A percentile compares a stretch with the other conserved stretches of the same genome.
Evolutionary conservation across 2,888 invertebrate genomes (phyloP).

Genomic region (Euspilapteryx auroguttella): DNA sequence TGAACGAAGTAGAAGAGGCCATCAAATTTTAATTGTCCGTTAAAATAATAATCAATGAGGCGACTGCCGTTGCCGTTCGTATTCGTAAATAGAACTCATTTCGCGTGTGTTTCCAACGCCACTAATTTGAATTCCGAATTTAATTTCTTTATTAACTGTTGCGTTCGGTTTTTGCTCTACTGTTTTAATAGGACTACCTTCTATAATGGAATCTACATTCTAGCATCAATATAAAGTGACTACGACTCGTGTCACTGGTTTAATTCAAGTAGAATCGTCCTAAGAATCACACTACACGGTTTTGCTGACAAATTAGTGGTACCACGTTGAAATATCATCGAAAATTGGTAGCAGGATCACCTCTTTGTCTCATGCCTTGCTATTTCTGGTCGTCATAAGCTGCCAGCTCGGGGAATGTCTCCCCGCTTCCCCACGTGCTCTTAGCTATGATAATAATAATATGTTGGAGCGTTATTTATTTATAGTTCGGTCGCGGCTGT

Average conservation of each 20-base stretch:
- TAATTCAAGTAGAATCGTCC: too few relatives aligned
- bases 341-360: not conserved
- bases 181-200: too few relatives aligned
- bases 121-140: slow-evolving; percentile 10
- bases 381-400: slow-evolving; percentile 9
- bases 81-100: slow-evolving; percentile 36
- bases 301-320: not conserved
- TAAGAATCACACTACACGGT: too few relatives aligned
- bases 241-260: too few relatives aligned
- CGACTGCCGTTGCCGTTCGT: slow-evolving; percentile 31
- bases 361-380: slow-evolving; percentile 3
- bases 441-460: slow-evolving; percentile 55
- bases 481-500: slow-evolving; percentile 57
- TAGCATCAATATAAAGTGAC: too few relatives aligned
- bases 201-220: too few relatives aligned
- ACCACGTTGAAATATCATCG: not conserved
- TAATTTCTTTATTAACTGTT: not conserved
- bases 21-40: slow-evolving; percentile 60
- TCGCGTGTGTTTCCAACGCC: slow-evolving; percentile 15
- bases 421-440: slow-evolving; percentile 52
- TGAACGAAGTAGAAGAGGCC: slow-evolving; percentile 52
- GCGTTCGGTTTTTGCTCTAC: too few relatives aligned
- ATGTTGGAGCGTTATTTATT: slow-evolving; percentile 61
- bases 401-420: slow-evolving; percentile 32
- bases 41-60: slow-evolving; percentile 60